Percentiles rank a stretch among this genome's conserved stretches.
Evolutionary conservation across 2,888 invertebrate species (phyloP).

Genomic region (Tuberolachnus salignus): DNA sequence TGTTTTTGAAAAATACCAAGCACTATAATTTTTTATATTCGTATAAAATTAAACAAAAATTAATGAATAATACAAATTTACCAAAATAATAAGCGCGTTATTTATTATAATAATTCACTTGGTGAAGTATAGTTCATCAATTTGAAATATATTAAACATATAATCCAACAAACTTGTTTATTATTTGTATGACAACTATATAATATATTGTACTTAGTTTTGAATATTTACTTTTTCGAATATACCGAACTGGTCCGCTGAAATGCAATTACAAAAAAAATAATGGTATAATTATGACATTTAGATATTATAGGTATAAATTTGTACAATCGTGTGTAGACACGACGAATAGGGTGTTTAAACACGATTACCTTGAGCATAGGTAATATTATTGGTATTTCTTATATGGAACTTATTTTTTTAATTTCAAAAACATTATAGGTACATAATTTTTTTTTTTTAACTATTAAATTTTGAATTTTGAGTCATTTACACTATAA

Average conservation of each 20-base stretch:
- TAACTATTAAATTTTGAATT: not conserved
- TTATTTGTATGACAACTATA: not conserved
- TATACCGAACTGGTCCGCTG: not conserved
- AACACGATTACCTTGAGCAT: constrained; percentile 8
- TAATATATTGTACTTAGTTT: not conserved
- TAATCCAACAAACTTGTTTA: constrained; percentile 4
- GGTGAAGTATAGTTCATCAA: no score
- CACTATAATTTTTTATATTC: no score
- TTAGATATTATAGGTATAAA: not conserved
- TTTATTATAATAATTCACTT: no score
- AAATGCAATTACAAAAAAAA: constrained; percentile 4
- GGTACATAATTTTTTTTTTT: not conserved
- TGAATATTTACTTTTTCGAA: constrained; percentile 7
- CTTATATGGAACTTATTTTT: not conserved
- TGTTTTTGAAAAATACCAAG: no score
- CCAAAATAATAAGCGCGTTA: no score
- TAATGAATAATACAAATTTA: no score
- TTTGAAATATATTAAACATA: no score
- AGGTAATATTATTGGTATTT: not conserved
- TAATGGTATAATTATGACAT: constrained; percentile 18
- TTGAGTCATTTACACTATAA: constrained; percentile 18
- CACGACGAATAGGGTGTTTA: not conserved
- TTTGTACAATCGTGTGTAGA: not conserved
- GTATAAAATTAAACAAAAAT: no score
- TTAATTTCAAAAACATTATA: not conserved